Percentiles rank a stretch among this genome's conserved stretches.
These are phyloP conservation scores for Rotaria socialis DNA, from an alignment of 2,888 invertebrate genomes.

Conservation along the genomic window DNA sequence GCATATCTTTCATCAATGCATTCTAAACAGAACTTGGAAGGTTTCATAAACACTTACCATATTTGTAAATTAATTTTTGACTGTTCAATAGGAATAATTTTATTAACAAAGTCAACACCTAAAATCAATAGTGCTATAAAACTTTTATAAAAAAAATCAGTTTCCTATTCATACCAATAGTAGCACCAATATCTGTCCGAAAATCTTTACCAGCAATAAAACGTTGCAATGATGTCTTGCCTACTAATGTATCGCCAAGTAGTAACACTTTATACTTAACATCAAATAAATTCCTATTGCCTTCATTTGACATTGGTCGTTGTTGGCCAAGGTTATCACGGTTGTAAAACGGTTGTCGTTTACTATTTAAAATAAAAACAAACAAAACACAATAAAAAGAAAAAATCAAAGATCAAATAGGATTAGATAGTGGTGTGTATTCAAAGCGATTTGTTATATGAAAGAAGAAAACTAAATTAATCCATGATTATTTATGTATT, in stretches of 20 bases:
- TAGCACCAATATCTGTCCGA: slow-evolving; percentile 18
- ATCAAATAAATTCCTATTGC: neutral
- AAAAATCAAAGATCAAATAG: neutral
- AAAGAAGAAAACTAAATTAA: neutral
- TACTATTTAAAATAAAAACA: neutral
- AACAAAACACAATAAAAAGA: neutral
- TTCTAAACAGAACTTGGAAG: no score
- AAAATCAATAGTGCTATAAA: neutral
- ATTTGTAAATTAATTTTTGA: slow-evolving; percentile 28
- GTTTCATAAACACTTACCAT: neutral
- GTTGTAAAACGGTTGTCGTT: neutral
- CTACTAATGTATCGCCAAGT: slow-evolving; percentile 29
- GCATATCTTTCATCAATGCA: no score
- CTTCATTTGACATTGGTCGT: neutral
- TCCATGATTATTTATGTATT: neutral
- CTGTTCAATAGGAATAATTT: slow-evolving; percentile 32
- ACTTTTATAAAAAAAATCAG: neutral
- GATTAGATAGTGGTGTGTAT: neutral
- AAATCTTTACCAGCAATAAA: slow-evolving; percentile 31
- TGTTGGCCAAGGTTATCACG: neutral
- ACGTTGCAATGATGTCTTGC: slow-evolving; percentile 23
- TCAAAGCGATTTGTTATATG: neutral
- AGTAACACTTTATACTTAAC: slow-evolving; percentile 18
- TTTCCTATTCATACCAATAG: neutral
- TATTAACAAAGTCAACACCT: slow-evolving; percentile 22